Percentiles rank a stretch among this genome's conserved stretches.
Evolutionary conservation across 2,113 vertebrate species (phyloP).

Genomic region (Esox niger): DNA sequence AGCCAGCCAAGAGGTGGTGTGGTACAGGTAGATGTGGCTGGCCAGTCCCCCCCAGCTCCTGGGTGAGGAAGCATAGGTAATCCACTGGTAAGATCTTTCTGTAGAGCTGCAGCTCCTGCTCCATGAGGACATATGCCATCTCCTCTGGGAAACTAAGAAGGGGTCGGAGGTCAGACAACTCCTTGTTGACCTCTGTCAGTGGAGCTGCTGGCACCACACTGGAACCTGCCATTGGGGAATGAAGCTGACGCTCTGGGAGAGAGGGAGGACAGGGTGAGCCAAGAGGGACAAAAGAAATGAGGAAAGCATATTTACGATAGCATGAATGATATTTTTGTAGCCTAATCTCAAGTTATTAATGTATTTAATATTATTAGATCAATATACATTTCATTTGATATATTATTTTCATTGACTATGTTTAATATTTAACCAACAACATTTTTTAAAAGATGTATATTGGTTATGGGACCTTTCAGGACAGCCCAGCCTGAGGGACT

Average conservation of each 20-base stretch:
- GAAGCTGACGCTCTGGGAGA: slow-evolving; percentile 82
- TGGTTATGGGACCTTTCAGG: slow-evolving; percentile 70
- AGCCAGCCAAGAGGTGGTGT: slow-evolving; percentile 80
- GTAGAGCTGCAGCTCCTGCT: slow-evolving; percentile 94
- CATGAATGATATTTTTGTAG: background rate
- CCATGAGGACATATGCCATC: slow-evolving; percentile 91
- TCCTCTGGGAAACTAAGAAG: slow-evolving; percentile 97
- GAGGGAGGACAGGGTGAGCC: background rate
- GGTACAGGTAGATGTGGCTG: slow-evolving; percentile 74
- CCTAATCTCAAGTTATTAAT: too few relatives aligned
- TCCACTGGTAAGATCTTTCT: slow-evolving; percentile 84
- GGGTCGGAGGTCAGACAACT: slow-evolving; percentile 87
- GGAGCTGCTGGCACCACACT: slow-evolving; percentile 71
- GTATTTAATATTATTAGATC: too few relatives aligned
- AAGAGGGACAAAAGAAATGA: too few relatives aligned
- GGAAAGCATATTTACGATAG: background rate
- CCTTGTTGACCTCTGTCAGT: slow-evolving; percentile 87
- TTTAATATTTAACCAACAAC: too few relatives aligned
- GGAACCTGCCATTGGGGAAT: slow-evolving; percentile 79
- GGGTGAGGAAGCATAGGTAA: slow-evolving; percentile 95
- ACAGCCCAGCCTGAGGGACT: slow-evolving; percentile 76
- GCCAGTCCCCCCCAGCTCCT: slow-evolving; percentile 79
- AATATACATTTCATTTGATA: too few relatives aligned
- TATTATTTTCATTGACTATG: too few relatives aligned
- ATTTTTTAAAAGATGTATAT: background rate